Evolutionary conservation across 2,888 invertebrate species (phyloP).

Genomic region (Trachelus tabidus): DNA sequence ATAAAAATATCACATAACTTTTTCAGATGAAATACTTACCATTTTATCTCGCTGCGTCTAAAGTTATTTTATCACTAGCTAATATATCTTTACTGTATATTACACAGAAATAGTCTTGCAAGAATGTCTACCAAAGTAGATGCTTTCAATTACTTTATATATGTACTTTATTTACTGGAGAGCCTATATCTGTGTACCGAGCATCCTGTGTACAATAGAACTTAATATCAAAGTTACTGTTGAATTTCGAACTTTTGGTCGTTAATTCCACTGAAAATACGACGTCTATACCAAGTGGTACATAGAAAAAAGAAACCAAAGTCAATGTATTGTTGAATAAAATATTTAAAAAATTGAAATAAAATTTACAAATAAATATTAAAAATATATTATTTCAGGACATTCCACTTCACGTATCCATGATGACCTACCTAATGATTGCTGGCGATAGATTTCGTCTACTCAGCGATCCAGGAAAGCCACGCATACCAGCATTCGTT

Average conservation of each 20-base stretch:
- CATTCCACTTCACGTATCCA: constrained; percentile 77
- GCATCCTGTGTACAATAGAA: background rate
- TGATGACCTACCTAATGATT: constrained; percentile 76
- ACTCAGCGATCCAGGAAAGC: constrained; percentile 74
- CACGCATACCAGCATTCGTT: constrained; percentile 75
- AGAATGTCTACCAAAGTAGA: background rate
- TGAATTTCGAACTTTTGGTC: too few relatives aligned
- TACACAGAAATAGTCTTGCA: background rate
- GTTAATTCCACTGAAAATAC: background rate
- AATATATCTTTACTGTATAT: background rate
- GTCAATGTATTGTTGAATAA: background rate
- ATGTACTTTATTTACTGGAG: background rate
- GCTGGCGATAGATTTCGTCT: constrained; percentile 75
- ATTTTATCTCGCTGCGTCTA: background rate
- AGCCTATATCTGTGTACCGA: background rate
- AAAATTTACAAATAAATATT: background rate
- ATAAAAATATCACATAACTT: background rate
- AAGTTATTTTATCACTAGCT: background rate
- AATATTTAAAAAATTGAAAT: background rate
- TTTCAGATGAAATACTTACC: background rate
- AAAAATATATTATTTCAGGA: constrained; percentile 66
- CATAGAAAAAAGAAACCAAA: background rate
- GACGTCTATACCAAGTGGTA: background rate
- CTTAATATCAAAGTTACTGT: background rate
- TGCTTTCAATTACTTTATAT: background rate